These are phyloP conservation scores for Caenorhabditis japonica DNA, from an alignment of 2,888 invertebrate genomes.

Conservation along the genomic window DNA sequence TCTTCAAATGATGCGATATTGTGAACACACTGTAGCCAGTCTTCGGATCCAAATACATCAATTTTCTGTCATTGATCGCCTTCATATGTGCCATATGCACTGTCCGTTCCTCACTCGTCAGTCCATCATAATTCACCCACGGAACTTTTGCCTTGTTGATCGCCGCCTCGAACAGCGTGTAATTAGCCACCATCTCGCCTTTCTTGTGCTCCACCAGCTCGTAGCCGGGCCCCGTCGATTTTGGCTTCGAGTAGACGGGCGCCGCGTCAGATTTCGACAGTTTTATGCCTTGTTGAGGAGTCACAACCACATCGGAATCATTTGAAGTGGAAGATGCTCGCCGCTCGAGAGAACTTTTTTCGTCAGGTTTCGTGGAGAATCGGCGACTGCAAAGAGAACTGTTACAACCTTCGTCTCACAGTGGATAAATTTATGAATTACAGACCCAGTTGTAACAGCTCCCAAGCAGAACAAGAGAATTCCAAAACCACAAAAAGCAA, in stretches of 20 bases:
- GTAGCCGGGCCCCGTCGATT: slow-evolving; percentile 53
- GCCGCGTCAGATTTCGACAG: slow-evolving; percentile 56
- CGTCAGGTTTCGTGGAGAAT: slow-evolving; percentile 32
- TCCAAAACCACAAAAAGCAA: no score
- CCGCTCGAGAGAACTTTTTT: slow-evolving; percentile 18
- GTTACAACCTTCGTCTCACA: slow-evolving; percentile 28
- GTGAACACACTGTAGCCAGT: slow-evolving; percentile 66
- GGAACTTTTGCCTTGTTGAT: slow-evolving; percentile 65
- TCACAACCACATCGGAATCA: slow-evolving; percentile 13
- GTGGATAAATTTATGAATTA: slow-evolving; percentile 7
- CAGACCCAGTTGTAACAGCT: slow-evolving; percentile 42
- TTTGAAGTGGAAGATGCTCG: not conserved
- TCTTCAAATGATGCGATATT: slow-evolving; percentile 67
- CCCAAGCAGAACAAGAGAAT: no score
- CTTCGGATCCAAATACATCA: slow-evolving; percentile 70
- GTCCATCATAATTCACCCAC: slow-evolving; percentile 66
- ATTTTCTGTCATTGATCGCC: slow-evolving; percentile 70
- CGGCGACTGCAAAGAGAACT: slow-evolving; percentile 50
- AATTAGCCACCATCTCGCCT: slow-evolving; percentile 73
- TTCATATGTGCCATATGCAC: slow-evolving; percentile 72
- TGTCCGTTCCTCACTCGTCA: slow-evolving; percentile 69
- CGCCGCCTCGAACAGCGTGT: slow-evolving; percentile 73
- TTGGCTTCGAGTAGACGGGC: slow-evolving; percentile 68
- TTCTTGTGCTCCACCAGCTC: slow-evolving; percentile 63
- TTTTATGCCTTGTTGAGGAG: slow-evolving; percentile 26